phyloP scores from a whole-genome alignment of 2,113 vertebrate species.

The Raja brachyura region DNA sequence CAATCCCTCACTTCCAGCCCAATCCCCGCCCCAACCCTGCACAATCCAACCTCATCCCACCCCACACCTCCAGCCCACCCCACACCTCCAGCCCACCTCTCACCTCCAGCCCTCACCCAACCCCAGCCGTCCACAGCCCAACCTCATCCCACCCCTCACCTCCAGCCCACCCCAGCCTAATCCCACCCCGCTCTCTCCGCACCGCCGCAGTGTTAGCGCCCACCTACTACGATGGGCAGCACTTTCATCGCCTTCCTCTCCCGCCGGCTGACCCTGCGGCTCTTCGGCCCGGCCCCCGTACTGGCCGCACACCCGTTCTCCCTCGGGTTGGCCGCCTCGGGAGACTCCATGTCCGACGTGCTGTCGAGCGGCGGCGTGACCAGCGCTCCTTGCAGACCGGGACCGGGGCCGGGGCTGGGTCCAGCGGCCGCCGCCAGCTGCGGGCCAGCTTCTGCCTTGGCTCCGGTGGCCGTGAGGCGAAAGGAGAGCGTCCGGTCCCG shows the following conservation, averaged over 20 bases:
- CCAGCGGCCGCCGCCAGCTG: conserved; percentile 46
- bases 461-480: conserved; percentile 43
- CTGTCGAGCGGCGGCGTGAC: conserved; percentile 55
- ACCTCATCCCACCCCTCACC: no score
- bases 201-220: conserved; percentile 39
- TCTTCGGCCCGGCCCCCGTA: conserved; percentile 47
- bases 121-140: background rate
- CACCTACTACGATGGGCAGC: conserved; percentile 59
- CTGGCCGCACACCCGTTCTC: conserved; percentile 47
- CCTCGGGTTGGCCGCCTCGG: conserved; percentile 41
- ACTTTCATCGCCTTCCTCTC: conserved; percentile 66
- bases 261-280: conserved; percentile 57
- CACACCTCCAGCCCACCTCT: rapidly evolving
- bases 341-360: conserved; percentile 48
- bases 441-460: conserved; percentile 45
- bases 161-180: background rate
- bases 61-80: background rate
- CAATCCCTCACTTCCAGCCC: no score
- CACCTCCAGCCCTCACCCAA: no score
- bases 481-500: conserved; percentile 48
- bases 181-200: background rate
- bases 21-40: background rate
- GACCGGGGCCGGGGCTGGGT: conserved; percentile 37
- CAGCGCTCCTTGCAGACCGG: conserved; percentile 47
- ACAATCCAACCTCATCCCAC: rapidly evolving